Evolutionary conservation across 2,888 invertebrate genomes (phyloP), one percentile per base, ranked within the genome.

Genomic region (Drosophila meridionalis): DNA sequence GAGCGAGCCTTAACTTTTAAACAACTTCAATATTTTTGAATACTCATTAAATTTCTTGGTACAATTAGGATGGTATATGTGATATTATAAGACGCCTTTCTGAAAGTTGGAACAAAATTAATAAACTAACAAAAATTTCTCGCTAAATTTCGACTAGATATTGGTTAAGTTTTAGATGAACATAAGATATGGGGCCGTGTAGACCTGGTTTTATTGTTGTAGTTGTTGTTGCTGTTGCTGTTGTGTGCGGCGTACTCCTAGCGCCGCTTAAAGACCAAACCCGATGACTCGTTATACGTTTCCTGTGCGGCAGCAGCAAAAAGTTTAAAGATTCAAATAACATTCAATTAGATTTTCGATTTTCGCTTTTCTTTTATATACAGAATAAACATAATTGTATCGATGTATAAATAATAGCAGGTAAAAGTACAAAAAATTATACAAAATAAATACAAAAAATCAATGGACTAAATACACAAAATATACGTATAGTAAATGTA

Each of bases 271-370:
- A 65, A 87, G 85, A 64, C 84, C 86, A 81, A 83, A 76, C 63
- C 88, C 90, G 61, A 85, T 82, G 83, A 78, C 92, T 83, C 91
- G 92, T 92, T 92, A 92, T 91, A 92, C 85, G 71, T 92, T 92
- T 75, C 92, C 92, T 92, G 83, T 45, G 76, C 7, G 69, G 69
- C 45, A 47, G 75, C 58, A 67, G 28, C 9, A 48, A 61, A 61
- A 14, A 52, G 14, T 73, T 63, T 2, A 8, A 36, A 26, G 26
- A 71, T 73, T 47, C 55, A 68, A 75, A 70, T 55, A 48, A 50
- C 48, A 65, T 59, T 53, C 42, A 34, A 56, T 68, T 72, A 69
- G 43, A 43, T 58, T 69, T 66, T 64, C 45, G 42, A 34, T 77
- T 68, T 70, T 58, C 30, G 50, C 20, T 72, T 69, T 71, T 56